phyloP scores from a whole-genome alignment of 2,797 vertebrate genomes.

The Cichlasoma orientale region DNA sequence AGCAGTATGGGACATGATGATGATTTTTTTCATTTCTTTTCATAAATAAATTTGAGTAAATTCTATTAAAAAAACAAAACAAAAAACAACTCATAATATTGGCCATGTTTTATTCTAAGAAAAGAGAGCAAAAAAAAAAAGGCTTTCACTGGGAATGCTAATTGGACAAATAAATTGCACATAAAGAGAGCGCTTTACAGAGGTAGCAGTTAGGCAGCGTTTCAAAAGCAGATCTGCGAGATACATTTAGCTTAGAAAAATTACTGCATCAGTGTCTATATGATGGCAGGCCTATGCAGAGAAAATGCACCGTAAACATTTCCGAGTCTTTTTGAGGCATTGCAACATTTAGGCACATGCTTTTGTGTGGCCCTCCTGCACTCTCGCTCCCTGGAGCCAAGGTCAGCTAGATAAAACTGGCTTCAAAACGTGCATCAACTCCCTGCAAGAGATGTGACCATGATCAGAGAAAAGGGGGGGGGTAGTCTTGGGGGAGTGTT shows the following conservation, averaged over 20 bases:
- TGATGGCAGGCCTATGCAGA: constrained; percentile 6
- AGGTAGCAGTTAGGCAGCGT: background rate
- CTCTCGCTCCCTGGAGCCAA: constrained; percentile 52
- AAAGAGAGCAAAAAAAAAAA: background rate
- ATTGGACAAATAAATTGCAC: constrained; percentile 5
- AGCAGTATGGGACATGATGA: background rate
- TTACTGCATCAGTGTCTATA: constrained; percentile 1
- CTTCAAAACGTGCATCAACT: constrained; percentile 29
- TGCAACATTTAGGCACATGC: constrained; percentile 51
- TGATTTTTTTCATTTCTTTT: too few relatives aligned
- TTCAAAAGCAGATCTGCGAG: constrained; percentile 9
- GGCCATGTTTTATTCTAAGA: background rate
- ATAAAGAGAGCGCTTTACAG: background rate
- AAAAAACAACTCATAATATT: too few relatives aligned
- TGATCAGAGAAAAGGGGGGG: constrained; percentile 26
- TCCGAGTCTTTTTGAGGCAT: constrained; percentile 30
- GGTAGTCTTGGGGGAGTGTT: constrained; percentile 5
- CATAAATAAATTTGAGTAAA: too few relatives aligned
- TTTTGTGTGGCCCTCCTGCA: constrained; percentile 51
- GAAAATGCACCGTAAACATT: constrained; percentile 32
- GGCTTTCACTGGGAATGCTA: background rate
- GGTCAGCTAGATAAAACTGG: constrained; percentile 62
- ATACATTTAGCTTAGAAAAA: constrained; percentile 12
- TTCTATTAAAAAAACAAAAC: too few relatives aligned
- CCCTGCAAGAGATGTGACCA: constrained; percentile 37